A percentile compares a stretch with the other conserved stretches of the same genome.
Conservation (phyloP, 2,888 invertebrate species). For the Stomorhina lunata region DNA sequence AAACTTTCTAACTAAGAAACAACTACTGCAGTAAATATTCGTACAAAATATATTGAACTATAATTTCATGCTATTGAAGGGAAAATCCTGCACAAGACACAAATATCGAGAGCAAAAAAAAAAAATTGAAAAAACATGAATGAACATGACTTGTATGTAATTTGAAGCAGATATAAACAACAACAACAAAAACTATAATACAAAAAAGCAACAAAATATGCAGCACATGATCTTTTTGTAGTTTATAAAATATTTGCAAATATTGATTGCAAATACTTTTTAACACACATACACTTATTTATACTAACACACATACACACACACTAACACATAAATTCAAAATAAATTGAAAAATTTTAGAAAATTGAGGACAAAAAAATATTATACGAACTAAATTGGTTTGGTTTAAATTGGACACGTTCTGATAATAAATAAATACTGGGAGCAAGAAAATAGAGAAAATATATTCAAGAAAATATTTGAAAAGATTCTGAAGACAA, state of each 20-base stretch:
- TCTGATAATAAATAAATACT: background rate
- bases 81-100: no score
- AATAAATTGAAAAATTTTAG: slow-evolving; percentile 31
- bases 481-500: no score
- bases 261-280: slow-evolving; percentile 36
- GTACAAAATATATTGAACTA: slow-evolving; percentile 11
- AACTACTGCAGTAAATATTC: background rate
- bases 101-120: background rate
- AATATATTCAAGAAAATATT: no score
- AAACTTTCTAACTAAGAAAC: no score
- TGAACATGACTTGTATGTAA: slow-evolving; percentile 40
- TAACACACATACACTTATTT: background rate
- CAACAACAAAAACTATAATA: background rate
- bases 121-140: no score
- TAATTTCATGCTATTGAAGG: background rate
- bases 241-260: slow-evolving; percentile 32
- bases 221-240: background rate
- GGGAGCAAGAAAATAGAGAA: background rate
- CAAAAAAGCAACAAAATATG: background rate
- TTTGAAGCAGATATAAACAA: slow-evolving; percentile 17
- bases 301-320: background rate
- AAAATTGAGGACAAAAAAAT: background rate
- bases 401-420: slow-evolving; percentile 11
- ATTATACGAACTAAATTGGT: slow-evolving; percentile 4
- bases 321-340: background rate